Base-by-base conservation (phyloP, 2,113 vertebrate species). In the Brienomyrus brachyistius region DNA sequence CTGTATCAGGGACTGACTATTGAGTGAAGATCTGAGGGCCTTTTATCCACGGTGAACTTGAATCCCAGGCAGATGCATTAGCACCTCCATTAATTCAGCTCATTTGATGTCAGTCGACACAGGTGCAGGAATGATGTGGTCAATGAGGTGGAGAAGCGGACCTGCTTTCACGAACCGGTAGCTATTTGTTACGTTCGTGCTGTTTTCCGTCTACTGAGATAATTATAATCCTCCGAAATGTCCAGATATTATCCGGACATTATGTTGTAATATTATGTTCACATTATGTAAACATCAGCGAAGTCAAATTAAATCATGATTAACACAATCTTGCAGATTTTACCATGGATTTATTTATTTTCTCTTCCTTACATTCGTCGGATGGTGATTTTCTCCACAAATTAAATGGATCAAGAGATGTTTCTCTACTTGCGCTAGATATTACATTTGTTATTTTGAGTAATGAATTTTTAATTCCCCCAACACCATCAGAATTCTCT, bases 361-460 rank as follows among this genome's bases (percentile, higher is more conserved):
- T 31, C 45, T 50, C 19, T 47, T 70, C 23, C 35, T 66, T n/a
- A 31, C n/a, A 70, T 83, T 66, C 52, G 62, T 6, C 51, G 56
- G 82, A 86, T 89, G 66, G 83, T 86, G 83, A 45, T 35, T 17
- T 59, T 82, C 70, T 54, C 31, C 50, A 82, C 19, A 52, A 70
- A 86, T 62, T 85, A 62, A 62, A 9, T n/a, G 45, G 56, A 70
- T 70, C 54, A 48, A 86, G 48, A 86, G 11, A 66, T 50, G 23
- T 86, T n/a, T 52, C n/a, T 62, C 40, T 51, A 19, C 54, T 15
- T 40, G 40, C 27, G 23, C n/a, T 54, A 56, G 74, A 89, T 54
- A 89, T 56, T 45, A 89, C 51, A 66, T 84, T 89, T 85, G 52
- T 85, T 85, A 84, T 86, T 86, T 70, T 86, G 56, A 70, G 27